These are phyloP conservation scores for Spea hammondii DNA, from an alignment of 2,797 vertebrate species.

Conservation along the genomic window DNA sequence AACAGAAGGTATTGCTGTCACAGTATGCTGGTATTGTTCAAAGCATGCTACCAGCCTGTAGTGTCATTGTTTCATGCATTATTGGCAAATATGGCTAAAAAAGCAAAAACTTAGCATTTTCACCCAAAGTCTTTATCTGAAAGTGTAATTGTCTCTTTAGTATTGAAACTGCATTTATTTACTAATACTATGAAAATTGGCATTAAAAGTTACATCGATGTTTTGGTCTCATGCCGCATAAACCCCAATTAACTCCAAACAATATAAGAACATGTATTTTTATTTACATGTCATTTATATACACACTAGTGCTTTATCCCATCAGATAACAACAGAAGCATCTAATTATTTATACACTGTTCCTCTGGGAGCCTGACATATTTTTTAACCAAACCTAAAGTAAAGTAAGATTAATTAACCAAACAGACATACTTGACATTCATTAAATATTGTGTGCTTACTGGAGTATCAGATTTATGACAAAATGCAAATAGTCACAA, in stretches of 20 bases:
- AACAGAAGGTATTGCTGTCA: not conserved
- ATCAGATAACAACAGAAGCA: not conserved
- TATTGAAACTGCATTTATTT: not conserved
- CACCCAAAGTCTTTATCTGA: too few species aligned
- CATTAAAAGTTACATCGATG: constrained; percentile 23
- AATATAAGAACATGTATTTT: constrained; percentile 6
- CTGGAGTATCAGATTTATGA: not conserved
- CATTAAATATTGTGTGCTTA: not conserved
- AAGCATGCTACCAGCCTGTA: not conserved
- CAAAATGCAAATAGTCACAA: not conserved
- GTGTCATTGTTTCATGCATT: not conserved
- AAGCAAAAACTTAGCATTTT: too few species aligned
- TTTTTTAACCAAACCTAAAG: not conserved
- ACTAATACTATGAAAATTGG: constrained; percentile 9
- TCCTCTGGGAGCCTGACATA: not conserved
- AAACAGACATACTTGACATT: not conserved
- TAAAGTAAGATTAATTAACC: constrained; percentile 2
- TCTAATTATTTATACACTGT: not conserved
- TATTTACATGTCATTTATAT: constrained; percentile 19
- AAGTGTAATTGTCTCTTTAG: not conserved
- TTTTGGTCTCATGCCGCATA: constrained; percentile 3
- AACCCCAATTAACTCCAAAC: constrained; percentile 19
- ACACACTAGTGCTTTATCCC: not conserved
- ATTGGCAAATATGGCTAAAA: too few species aligned
- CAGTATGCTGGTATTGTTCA: not conserved